Evolutionary conservation across 2,797 vertebrate genomes (phyloP), one percentile per base, ranked within the genome.

Genomic region (Sebastes umbrosus): DNA sequence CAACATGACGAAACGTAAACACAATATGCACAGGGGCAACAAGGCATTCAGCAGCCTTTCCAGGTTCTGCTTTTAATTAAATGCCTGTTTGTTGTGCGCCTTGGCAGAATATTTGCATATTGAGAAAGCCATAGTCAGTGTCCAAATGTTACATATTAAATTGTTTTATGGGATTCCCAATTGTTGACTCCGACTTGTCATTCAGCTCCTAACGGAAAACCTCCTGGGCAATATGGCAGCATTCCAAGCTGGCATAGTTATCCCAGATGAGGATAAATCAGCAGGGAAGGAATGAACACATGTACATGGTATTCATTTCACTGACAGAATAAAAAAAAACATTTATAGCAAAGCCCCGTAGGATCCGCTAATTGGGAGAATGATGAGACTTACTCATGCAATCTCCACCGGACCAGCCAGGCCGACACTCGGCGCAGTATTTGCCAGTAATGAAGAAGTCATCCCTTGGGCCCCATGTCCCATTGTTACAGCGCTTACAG

Each of bases 371-470:
- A 66, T 54, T 39, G 59, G 50, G 13, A 36, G 31, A 68, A 67
- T 62, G 22, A 80, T 67, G 59, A 72, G 13, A 96, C 98, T 96
- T 94, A 99, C 98, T 96, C 97, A 98, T 96, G 93, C 98, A 99
- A 82, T 99, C 97, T 69, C 98, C 98, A 71, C 98, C 98, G 0
- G 98, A 97, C 98, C 98, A 99, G 91, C 98, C 98, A 0, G 97
- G 96, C 58, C 97, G 97, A 93, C 98, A 99, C 82, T 98, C 97
- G 0, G 97, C 92, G 4, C 98, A 99, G 94, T 97, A 99, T 87
- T 96, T 90, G 3, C 98, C 98, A 63, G 90, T 97, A 90, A 99
- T 93, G 16, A 99, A 99, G 95, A 99, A 99, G 93, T 99, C 96
- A 0, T 99, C 98, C 31, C 96, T 95, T 0, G 97, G 96, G 13